Evolutionary conservation across 2,888 invertebrate genomes (phyloP), one percentile per base, ranked within the genome.

Genomic region (Neoaliturus tenellus): DNA sequence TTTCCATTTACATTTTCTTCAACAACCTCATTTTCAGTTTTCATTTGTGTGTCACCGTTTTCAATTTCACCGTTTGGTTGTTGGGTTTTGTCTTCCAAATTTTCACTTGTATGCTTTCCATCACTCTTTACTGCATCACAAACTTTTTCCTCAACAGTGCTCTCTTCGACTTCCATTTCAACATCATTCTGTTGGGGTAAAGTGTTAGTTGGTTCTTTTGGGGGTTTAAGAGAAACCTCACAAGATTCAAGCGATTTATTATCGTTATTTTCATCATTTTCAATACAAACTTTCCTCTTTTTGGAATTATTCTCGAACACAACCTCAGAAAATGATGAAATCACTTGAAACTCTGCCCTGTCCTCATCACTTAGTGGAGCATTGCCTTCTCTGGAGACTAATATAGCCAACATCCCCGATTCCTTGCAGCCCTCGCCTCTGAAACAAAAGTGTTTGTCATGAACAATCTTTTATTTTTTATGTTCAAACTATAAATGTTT

Each of bases 371-470:
- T 91, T 0, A 98, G 91, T 0, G 94, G 91, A 0, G 92, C 93
- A 90, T 98, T 98, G 81, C 97, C 98, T 85, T 95, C 95, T 85
- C 98, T 94, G 82, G 93, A 91, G 1, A 98, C 93, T 33, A 98
- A 90, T 4, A 93, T 92, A 14, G 93, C 92, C 69, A 93, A 92
- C 83, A 97, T 86, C 14, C 97, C 97, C 0, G 97, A 95, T 41
- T 92, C 90, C 62, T 92, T 92, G 98, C 98, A 75, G 98, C 98
- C 89, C 93, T 92, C 0, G 96, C 97, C 91, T 98, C 98, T 97
- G 92, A 62, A 41, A 80, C n/a, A 62, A 71, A 80, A 81, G 12
- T 39, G n/a, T n/a, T n/a, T n/a, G n/a, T n/a, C n/a, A n/a, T n/a
- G n/a, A n/a, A n/a, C n/a, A n/a, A n/a, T n/a, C n/a, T n/a, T n/a